These are phyloP conservation scores for Tetrax tetrax DNA, from an alignment of 2,113 vertebrate genomes.

Conservation along the genomic window DNA sequence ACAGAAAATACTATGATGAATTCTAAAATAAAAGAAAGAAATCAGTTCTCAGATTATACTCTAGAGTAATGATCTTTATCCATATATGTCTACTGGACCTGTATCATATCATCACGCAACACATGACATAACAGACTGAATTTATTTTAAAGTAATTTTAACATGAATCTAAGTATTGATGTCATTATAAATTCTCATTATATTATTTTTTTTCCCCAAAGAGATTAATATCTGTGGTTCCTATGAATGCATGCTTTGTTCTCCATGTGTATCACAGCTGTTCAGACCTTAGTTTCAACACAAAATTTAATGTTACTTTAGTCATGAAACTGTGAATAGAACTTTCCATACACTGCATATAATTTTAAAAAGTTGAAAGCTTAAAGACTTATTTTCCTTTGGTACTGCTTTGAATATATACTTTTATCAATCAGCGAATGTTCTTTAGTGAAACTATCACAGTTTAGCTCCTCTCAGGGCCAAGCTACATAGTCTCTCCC, in stretches of 20 bases:
- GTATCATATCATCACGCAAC: not conserved
- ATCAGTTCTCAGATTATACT: not conserved
- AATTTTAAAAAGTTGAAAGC: not conserved
- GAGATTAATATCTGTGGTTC: not conserved
- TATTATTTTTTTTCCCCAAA: not conserved
- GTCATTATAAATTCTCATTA: not conserved
- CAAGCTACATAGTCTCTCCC: too few relatives aligned
- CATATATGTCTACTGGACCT: not conserved
- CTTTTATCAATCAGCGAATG: not conserved
- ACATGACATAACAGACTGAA: not conserved
- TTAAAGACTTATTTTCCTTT: not conserved
- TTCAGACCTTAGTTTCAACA: not conserved
- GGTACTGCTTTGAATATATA: not conserved
- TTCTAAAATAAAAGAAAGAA: not conserved
- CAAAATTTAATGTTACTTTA: not conserved
- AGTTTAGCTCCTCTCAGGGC: too few relatives aligned
- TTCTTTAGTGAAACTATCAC: not conserved
- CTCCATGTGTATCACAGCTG: not conserved
- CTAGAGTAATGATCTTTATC: not conserved
- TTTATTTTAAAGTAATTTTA: not conserved
- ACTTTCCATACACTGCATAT: not conserved
- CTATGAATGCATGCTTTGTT: not conserved
- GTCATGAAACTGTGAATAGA: not conserved
- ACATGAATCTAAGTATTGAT: not conserved
- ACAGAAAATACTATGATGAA: not conserved